These are phyloP conservation scores for Pollachius pollachius DNA, from an alignment of 2,113 vertebrate genomes.

Conservation along the genomic window DNA sequence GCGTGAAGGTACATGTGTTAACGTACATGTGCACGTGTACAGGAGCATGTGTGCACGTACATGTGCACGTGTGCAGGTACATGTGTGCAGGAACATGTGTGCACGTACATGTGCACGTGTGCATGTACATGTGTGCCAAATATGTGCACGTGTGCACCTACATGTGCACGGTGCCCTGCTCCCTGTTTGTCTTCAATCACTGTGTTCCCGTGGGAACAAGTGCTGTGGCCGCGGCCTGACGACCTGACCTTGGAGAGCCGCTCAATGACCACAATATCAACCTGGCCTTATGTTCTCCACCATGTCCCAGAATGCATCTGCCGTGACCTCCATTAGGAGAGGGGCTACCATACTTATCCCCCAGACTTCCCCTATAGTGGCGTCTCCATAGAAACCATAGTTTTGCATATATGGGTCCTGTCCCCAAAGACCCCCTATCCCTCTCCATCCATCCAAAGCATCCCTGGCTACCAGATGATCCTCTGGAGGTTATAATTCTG, in stretches of 20 bases:
- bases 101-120: background rate
- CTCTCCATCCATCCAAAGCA: too few relatives aligned
- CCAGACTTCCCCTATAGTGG: background rate
- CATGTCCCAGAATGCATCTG: constrained; percentile 29
- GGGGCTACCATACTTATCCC: too few relatives aligned
- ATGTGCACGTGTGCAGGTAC: too few relatives aligned
- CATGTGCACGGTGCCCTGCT: constrained; percentile 24
- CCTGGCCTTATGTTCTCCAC: constrained; percentile 48
- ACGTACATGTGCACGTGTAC: too few relatives aligned
- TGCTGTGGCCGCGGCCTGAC: constrained; percentile 7
- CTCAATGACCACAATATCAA: constrained; percentile 11
- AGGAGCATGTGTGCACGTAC: too few relatives aligned
- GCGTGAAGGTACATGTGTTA: background rate
- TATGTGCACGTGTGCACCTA: constrained; percentile 42
- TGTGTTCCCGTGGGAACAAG: constrained; percentile 49
- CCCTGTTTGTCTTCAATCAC: constrained; percentile 53
- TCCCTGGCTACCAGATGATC: too few relatives aligned
- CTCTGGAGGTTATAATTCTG: too few relatives aligned
- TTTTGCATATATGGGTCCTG: background rate
- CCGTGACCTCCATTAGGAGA: too few relatives aligned
- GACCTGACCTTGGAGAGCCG: constrained; percentile 38
- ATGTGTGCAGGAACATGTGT: background rate
- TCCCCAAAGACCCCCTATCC: too few relatives aligned
- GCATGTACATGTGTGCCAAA: background rate
- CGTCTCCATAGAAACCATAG: background rate